These are phyloP conservation scores for Acrobeloides nanus DNA, from an alignment of 2,888 invertebrate species.

Conservation along the genomic window DNA sequence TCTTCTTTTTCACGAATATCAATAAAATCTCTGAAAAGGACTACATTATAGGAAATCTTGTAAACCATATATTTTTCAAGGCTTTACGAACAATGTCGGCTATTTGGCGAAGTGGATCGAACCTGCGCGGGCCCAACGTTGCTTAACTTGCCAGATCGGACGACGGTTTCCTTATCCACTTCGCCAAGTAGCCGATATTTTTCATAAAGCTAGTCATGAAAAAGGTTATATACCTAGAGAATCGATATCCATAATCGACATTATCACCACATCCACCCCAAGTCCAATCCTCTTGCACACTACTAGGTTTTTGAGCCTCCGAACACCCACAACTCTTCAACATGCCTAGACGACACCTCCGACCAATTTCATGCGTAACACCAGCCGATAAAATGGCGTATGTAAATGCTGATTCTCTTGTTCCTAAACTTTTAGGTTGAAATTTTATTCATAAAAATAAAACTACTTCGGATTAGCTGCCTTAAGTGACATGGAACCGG, in stretches of 20 bases:
- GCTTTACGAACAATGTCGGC: too few relatives aligned
- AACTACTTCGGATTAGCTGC: too few relatives aligned
- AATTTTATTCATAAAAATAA: too few relatives aligned
- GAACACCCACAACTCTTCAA: constrained; percentile 48
- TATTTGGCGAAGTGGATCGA: too few relatives aligned
- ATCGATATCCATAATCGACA: constrained; percentile 89
- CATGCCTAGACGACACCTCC: constrained; percentile 66
- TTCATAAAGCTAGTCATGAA: too few relatives aligned
- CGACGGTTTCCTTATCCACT: too few relatives aligned
- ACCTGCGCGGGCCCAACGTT: too few relatives aligned
- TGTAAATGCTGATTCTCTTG: constrained; percentile 61
- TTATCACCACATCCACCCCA: constrained; percentile 97
- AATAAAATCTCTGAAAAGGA: constrained; percentile 66
- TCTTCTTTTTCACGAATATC: constrained; percentile 75
- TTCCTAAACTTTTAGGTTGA: too few relatives aligned
- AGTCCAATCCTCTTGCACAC: constrained; percentile 73
- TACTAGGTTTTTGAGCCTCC: constrained; percentile 27
- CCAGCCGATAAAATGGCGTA: constrained; percentile 62
- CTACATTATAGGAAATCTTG: background rate
- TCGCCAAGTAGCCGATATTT: too few relatives aligned
- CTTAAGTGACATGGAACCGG: too few relatives aligned
- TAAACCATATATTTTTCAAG: background rate
- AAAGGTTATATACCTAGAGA: constrained; percentile 62
- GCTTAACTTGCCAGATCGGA: too few relatives aligned
- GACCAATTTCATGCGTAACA: constrained; percentile 77